Percentiles rank a stretch among this genome's conserved stretches.
These are phyloP conservation scores for Drosophila infuscata DNA, from an alignment of 2,888 invertebrate species.

Conservation along the genomic window DNA sequence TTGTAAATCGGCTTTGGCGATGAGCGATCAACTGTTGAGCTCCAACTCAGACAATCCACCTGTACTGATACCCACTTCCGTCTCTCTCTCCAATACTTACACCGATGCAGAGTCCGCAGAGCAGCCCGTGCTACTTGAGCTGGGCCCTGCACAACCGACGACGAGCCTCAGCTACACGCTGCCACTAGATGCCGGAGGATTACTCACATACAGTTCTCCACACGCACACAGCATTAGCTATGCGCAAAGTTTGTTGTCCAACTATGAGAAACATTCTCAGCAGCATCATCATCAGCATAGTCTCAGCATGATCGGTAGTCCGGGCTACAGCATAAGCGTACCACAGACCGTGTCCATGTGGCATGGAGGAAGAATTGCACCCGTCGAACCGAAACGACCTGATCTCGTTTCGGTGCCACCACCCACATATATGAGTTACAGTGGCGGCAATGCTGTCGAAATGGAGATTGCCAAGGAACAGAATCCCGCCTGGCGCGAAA, in stretches of 20 bases:
- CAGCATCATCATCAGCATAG: constrained; percentile 21
- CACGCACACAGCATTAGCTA: constrained; percentile 48
- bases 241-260: constrained; percentile 51
- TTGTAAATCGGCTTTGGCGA: constrained; percentile 64
- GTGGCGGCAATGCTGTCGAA: constrained; percentile 59
- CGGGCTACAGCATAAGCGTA: constrained; percentile 65
- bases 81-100: constrained; percentile 54
- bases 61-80: constrained; percentile 61
- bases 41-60: constrained; percentile 58
- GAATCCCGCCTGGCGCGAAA: constrained; percentile 87
- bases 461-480: constrained; percentile 79
- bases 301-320: constrained; percentile 27
- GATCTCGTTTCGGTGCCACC: constrained; percentile 77
- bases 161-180: constrained; percentile 53
- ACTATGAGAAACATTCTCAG: constrained; percentile 57
- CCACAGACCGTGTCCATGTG: constrained; percentile 83
- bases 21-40: constrained; percentile 77
- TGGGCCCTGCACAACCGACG: constrained; percentile 62
- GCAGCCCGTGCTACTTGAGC: constrained; percentile 77
- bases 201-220: constrained; percentile 45
- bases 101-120: constrained; percentile 69
- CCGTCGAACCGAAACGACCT: constrained; percentile 47
- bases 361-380: constrained; percentile 47
- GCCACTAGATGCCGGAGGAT: constrained; percentile 52
- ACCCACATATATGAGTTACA: constrained; percentile 75